A percentile compares a stretch with the other conserved stretches of the same genome.
These are phyloP conservation scores for Congeria kusceri DNA, from an alignment of 2,888 invertebrate genomes.

Conservation along the genomic window DNA sequence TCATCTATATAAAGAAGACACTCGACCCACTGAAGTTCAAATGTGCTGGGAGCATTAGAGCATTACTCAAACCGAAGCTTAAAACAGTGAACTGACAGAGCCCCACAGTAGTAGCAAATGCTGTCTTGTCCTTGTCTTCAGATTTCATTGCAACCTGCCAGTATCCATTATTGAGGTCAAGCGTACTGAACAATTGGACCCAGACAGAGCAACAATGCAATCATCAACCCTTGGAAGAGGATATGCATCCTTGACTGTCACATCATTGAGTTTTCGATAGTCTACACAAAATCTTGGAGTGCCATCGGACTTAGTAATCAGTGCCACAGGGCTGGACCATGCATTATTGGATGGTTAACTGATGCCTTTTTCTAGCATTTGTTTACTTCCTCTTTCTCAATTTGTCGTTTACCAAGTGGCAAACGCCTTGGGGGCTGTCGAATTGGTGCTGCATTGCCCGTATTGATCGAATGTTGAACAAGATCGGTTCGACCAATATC, in stretches of 20 bases:
- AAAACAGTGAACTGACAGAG: too few relatives aligned
- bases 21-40: too few relatives aligned
- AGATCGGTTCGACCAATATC: conserved; percentile 32
- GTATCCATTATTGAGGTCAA: conserved; percentile 63
- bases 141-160: conserved; percentile 54
- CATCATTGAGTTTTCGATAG: conserved; percentile 36
- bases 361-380: conserved; percentile 34
- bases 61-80: too few relatives aligned
- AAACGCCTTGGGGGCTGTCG: conserved; percentile 35
- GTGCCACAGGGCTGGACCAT: conserved; percentile 44
- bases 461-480: conserved; percentile 20
- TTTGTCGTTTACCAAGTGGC: conserved; percentile 34
- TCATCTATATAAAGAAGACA: too few relatives aligned
- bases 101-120: too few relatives aligned
- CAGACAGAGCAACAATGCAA: conserved; percentile 32
- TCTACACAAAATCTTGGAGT: conserved; percentile 46
- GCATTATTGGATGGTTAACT: conserved; percentile 43
- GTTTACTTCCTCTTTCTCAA: conserved; percentile 37
- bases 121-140: neutral
- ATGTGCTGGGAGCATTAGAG: too few relatives aligned
- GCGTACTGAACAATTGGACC: conserved; percentile 49
- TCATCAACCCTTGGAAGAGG: conserved; percentile 40
- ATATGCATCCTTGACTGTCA: conserved; percentile 31
- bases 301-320: conserved; percentile 53
- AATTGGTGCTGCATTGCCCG: conserved; percentile 24